Base-by-base conservation (phyloP, 2,113 vertebrate species). In the Tupaia tana region DNA sequence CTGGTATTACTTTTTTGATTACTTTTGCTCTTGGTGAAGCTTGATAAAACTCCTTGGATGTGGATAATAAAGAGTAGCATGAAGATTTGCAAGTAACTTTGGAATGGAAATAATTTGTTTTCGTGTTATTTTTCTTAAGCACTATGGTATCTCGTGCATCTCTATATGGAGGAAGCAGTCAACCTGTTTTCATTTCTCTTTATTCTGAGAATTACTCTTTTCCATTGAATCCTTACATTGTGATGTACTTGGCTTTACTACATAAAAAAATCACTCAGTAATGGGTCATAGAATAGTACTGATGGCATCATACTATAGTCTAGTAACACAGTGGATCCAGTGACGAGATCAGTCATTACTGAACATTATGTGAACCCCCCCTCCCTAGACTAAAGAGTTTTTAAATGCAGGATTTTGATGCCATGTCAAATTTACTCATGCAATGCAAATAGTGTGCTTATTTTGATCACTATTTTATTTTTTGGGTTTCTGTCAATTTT, bases 381-480 rank as follows among this genome's bases (percentile, higher is more conserved):
- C 61, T 82, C 59, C 25, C 34, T 69, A 78, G 70, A 71, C 64
- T 75, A 69, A 64, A 34, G 66, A 67, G 11, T 29, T 56, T 86
- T 83, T 61, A 77, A 25, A 64, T 69, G 77, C 78, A 80, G 2
- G 54, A 9, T 43, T 92, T 90, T 59, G 66, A 75, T 63, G 12
- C 12, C n/a, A 22, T 81, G 34, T 61, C 63, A 92, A 86, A 67
- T 88, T 87, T 66, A 63, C 27, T 88, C 29, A 27, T 64, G 25
- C 11, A 64, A 31, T 29, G 54, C 43, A 92, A 56, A 78, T 24
- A 59, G 19, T 93, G 10, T 56, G 31, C 16, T 54, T 73, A 78
- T 71, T 83, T 52, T 96, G 14, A 92, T 87, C 19, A 43, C 34
- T 34, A 34, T 90, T 89, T 83, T n/a, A 79, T 92, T 92, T 83